Evolutionary conservation across 2,113 vertebrate species (phyloP), one percentile per base, ranked within the genome.

Genomic region (Clarias gariepinus): DNA sequence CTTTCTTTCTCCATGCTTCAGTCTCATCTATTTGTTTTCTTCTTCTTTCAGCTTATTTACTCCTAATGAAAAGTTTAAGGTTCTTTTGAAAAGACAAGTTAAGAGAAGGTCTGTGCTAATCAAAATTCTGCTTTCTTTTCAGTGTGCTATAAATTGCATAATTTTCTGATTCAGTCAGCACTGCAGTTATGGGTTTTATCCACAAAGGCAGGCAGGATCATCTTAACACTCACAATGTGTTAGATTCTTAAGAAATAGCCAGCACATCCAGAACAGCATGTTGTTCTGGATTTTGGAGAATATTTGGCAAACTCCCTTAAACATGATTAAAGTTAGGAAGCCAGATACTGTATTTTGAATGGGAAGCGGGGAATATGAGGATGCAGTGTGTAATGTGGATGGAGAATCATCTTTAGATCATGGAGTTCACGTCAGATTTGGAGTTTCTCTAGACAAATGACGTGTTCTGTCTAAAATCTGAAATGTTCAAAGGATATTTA

Each of bases 61-160:
- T n/a, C 13, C 18, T 16, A 16, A 19, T 7, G 53, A 83, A 69
- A 55, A 30, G 64, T 83, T 79, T 11, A 47, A 11, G 10, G 19
- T 3, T 47, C 18, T 73, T 41, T 52, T 52, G 7, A 15, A 15
- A 47, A 52, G 3, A 11, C 47, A 6, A 30, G 53, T 23, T 36
- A 3, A 21, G 8, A 36, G 52, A 80, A 33, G 9, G 19, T 36
- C 78, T 80, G 55, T 2, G 12, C 55, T 60, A 79, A 79, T 79
- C 28, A 58, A 58, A 79, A 79, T 79, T 58, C 77, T 58, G 53
- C 28, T 79, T 79, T 15, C 77, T 33, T 18, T 58, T n/a, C 53
- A 30, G 53, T 79, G 53, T 79, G 77, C 77, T 79, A 79, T 58
- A 79, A 79, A 58, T 79, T 78, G 74, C 74, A 78, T 55, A 78